phyloP scores from a whole-genome alignment of 2,113 vertebrate genomes.

The Tyto alba region DNA sequence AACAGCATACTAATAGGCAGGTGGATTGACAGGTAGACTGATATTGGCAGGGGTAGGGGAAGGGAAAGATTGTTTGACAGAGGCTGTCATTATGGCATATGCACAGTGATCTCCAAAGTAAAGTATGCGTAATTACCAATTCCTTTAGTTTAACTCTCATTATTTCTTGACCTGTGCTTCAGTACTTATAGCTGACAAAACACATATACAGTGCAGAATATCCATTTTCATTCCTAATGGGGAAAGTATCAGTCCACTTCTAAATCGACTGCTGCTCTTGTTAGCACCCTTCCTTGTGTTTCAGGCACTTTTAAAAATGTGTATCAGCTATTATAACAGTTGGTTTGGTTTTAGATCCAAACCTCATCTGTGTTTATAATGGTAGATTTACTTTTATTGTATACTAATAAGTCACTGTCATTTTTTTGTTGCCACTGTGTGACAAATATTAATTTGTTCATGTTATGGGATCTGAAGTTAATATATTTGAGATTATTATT shows the following conservation, averaged over 20 bases:
- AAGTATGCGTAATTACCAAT: neutral
- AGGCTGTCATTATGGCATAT: neutral
- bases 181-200: neutral
- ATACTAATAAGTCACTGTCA: neutral
- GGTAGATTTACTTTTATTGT: neutral
- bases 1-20: slow-evolving; percentile 1
- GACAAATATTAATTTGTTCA: neutral
- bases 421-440: neutral
- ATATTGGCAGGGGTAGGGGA: neutral
- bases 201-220: neutral
- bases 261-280: neutral
- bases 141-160: neutral
- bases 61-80: neutral
- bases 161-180: neutral
- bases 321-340: neutral
- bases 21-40: slow-evolving; percentile 10
- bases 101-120: neutral
- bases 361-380: neutral
- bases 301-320: neutral
- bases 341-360: neutral
- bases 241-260: neutral
- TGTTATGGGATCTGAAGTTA: neutral
- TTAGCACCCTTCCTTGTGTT: neutral
- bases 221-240: neutral
- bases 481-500: neutral